Evolutionary conservation across 2,797 vertebrate genomes (phyloP).

Genomic region (Periparus ater): DNA sequence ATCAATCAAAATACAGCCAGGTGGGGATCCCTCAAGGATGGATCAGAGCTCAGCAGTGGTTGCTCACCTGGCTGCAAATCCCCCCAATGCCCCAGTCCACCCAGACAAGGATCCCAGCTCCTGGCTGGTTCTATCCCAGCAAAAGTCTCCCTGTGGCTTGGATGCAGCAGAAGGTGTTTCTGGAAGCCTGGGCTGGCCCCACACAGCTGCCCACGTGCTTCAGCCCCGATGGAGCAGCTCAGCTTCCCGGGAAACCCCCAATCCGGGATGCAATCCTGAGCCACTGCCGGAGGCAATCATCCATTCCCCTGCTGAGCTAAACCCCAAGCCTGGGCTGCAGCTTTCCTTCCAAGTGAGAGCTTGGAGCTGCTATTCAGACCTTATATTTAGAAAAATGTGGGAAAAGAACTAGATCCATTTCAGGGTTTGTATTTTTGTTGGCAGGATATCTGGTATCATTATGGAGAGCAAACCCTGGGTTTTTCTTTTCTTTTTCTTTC

Average conservation of each 20-base stretch:
- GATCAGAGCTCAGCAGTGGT: not conserved
- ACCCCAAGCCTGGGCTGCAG: not conserved
- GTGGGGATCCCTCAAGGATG: not conserved
- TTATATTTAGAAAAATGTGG: conserved; percentile 73
- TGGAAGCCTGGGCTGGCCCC: not conserved
- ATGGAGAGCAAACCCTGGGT: conserved; percentile 35
- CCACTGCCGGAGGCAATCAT: not conserved
- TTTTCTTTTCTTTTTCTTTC: not conserved
- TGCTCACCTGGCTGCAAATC: not conserved
- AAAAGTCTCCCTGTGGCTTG: not conserved
- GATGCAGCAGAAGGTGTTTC: not conserved
- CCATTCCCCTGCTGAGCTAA: conserved; percentile 22
- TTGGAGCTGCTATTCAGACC: conserved; percentile 40
- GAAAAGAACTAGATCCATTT: conserved; percentile 65
- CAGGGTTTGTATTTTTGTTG: conserved; percentile 68
- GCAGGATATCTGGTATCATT: conserved; percentile 55
- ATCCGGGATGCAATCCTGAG: not conserved
- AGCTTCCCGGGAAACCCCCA: not conserved
- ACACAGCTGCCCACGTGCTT: not conserved
- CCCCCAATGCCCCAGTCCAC: too few relatives aligned
- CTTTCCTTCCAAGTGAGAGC: conserved; percentile 15
- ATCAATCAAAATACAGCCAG: not conserved
- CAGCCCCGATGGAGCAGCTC: not conserved
- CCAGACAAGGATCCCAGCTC: not conserved
- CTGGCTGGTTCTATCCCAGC: not conserved